Evolutionary conservation across 30 jellyfish, hydroid and myxozoan species (phyloP).

Genomic region (Chironex yamaguchii): DNA sequence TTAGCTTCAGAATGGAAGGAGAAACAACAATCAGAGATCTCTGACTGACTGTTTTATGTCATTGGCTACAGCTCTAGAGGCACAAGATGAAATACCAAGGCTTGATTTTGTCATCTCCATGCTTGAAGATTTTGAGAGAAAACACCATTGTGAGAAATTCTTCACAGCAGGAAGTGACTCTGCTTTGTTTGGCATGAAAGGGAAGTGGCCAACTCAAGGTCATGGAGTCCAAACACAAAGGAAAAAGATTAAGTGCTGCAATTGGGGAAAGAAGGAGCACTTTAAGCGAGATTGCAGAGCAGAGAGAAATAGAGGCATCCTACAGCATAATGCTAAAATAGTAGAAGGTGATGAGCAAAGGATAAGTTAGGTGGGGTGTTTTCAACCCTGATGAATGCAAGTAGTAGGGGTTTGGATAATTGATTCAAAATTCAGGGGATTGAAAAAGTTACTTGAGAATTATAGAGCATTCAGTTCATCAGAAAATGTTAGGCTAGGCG

Average conservation of each 20-base stretch:
- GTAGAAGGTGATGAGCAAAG: constrained; percentile 32
- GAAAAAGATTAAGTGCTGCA: constrained; percentile 16
- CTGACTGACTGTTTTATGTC: constrained; percentile 48
- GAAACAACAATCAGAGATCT: too few species aligned
- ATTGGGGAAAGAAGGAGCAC: constrained; percentile 70
- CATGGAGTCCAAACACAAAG: not conserved
- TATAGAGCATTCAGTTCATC: not conserved
- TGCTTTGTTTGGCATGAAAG: not conserved
- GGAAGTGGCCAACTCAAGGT: not conserved
- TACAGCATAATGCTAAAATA: not conserved
- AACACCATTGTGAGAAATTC: not conserved
- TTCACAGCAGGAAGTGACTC: not conserved
- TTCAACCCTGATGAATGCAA: not conserved
- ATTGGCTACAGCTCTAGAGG: constrained; percentile 79
- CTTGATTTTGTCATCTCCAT: constrained; percentile 60
- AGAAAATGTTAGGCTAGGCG: not conserved
- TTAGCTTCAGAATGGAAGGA: too few species aligned
- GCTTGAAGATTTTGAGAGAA: constrained; percentile 60
- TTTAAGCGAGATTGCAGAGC: constrained; percentile 41
- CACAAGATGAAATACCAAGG: constrained; percentile 58
- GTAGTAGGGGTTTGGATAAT: constrained; percentile 43
- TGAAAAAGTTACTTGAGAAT: not conserved
- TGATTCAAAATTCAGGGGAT: constrained; percentile 77
- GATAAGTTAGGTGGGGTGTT: not conserved
- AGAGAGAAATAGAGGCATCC: not conserved